Base-by-base conservation (phyloP, 2,113 vertebrate genomes). In the Poeciliopsis occidentalis region DNA sequence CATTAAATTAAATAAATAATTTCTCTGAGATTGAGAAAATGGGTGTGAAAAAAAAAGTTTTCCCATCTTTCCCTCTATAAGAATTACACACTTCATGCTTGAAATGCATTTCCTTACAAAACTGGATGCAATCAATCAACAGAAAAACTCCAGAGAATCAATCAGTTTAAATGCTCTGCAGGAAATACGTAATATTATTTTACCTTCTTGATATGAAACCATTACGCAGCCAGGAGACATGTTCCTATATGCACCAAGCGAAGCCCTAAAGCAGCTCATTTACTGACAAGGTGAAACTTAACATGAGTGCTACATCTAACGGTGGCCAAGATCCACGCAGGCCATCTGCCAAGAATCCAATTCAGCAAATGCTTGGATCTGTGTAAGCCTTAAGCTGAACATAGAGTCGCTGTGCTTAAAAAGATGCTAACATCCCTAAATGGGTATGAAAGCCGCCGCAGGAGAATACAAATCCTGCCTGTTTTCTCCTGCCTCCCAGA, bases 321-420 rank as follows among this genome's bases (percentile, higher is more conserved):
- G 83, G 83, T 85, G 88, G 85, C 80, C 78, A 83, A 81, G 85
- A 92, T 85, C 82, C 82, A 66, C 10, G 57, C 78, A 70, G 64
- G 74, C 86, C 80, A 79, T 89, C 85, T 90, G 92, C 90, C 92
- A 92, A 88, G 75, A 89, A 86, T 82, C 80, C 85, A 88, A 85
- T 86, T 78, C 69, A 79, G 83, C 78, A 86, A 90, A 85, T 74
- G 81, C 85, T 64, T 75, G 74, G 79, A 84, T 80, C 64, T 26
- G 70, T 80, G 82, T 78, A 84, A 88, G 87, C 72, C 78, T 60
- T 73, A 64, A 78, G 72, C 81, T 69, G 85, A 89, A 73, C 82
- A 86, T 86, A 81, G 87, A 89, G 86, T 85, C 81, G 69, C 78
- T 71, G 30, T 41, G 51, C 82, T 80, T 76, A 84, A 80, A 88